These are phyloP conservation scores for Eurois occulta DNA, from an alignment of 2,888 invertebrate species.

Conservation along the genomic window DNA sequence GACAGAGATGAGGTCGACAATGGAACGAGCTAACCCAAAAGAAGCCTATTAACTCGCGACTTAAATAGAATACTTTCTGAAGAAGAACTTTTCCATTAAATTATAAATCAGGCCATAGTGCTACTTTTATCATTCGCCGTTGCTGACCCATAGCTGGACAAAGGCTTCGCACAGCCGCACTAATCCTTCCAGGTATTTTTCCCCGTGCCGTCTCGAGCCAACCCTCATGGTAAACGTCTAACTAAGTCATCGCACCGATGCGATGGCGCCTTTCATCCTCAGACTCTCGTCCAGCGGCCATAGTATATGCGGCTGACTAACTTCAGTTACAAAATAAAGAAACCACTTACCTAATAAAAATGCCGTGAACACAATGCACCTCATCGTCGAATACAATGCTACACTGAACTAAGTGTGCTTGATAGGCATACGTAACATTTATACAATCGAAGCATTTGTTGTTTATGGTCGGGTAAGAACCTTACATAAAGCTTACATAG, in stretches of 20 bases:
- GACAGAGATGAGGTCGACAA: too few relatives aligned
- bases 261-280: not conserved
- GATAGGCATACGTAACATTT: conserved; percentile 19
- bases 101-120: not conserved
- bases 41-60: too few relatives aligned
- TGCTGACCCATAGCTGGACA: not conserved
- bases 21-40: too few relatives aligned
- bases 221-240: too few relatives aligned
- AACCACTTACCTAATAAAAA: conserved; percentile 46
- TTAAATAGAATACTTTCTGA: too few relatives aligned
- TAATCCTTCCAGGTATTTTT: not conserved
- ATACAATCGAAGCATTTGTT: conserved; percentile 28
- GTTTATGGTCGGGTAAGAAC: conserved; percentile 51
- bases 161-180: not conserved
- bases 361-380: conserved; percentile 11
- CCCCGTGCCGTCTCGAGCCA: not conserved
- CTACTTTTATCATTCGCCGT: not conserved
- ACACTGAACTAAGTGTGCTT: conserved; percentile 29
- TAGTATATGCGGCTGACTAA: not conserved
- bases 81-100: not conserved
- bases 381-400: conserved; percentile 37
- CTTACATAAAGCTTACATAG: conserved; percentile 13
- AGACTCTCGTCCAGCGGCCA: not conserved
- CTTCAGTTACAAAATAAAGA: not conserved
- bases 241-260: too few relatives aligned